Conservation (phyloP, 1,140 invertebrate species). For the Trypoxylus dichotomus region DNA sequence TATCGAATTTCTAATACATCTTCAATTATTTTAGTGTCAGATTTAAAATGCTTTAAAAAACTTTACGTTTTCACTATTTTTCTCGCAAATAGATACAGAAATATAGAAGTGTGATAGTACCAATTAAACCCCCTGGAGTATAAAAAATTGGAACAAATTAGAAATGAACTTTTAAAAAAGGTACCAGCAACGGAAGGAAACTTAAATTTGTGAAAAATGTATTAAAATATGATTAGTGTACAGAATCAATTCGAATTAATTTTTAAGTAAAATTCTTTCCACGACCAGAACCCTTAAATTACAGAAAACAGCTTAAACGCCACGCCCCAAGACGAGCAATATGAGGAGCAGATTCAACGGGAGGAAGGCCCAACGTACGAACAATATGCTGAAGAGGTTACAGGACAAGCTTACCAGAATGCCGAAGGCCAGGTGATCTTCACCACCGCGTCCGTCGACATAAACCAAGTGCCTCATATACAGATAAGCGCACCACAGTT, state of each 20-base stretch:
- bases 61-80: no score
- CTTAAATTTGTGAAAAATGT: no score
- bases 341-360: conserved; percentile 12
- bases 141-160: no score
- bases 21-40: no score
- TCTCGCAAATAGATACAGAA: no score
- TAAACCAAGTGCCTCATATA: conserved; percentile 22
- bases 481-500: conserved; percentile 9
- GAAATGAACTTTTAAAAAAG: no score
- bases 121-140: no score
- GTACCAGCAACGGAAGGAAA: no score
- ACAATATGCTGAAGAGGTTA: conserved; percentile 29
- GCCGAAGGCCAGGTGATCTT: background rate
- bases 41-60: no score
- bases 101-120: no score
- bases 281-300: background rate
- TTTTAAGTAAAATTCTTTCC: background rate
- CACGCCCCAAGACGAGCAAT: background rate
- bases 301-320: background rate
- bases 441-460: conserved; percentile 6
- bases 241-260: background rate
- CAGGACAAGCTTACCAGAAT: background rate
- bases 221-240: no score
- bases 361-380: background rate
- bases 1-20: no score